Evolutionary conservation across 1,140 invertebrate species (phyloP), one percentile per base, ranked within the genome.

Genomic region (Acarapis woodi): DNA sequence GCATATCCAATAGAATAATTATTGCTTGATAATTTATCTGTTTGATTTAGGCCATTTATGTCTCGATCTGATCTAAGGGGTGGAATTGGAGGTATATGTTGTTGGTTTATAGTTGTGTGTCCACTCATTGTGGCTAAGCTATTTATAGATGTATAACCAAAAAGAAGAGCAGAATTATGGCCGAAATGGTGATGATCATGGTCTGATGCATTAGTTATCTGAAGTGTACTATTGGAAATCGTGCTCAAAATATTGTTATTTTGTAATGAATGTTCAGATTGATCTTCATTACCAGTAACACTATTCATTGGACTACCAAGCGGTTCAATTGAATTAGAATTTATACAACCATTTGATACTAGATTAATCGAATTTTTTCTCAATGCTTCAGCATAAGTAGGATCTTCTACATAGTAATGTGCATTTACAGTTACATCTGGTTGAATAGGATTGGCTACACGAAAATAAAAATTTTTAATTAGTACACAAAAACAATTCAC

Each of bases 311-410:
- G 10, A 28, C 14, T 28, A 4, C 14, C 26, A 12, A 14, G 14
- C 26, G 26, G 4, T 10, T 28, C 14, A 12, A 14, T 2, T 10
- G 26, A 28, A 14, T 12, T 14, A 28, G 10, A 2, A 28, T 10
- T 12, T 28, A 12, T 10, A 28, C 26, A 14, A 14, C 14, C 10
- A 12, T 19, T 46, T 25, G 51, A 31, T 29, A 46, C 47, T 35
- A 51, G 49, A 38, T 50, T 52, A 32, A 51, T 52, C 14, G 48
- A 48, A 39, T 54, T 54, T 36, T 50, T 47, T n/a, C 52, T 32
- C 14, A 54, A 35, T 4, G 49, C 50, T 32, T 52, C 49, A 3
- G 47, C 49, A 37, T 54, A 52, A 28, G 46, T 44, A 42, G 45
- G 44, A 24, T 49, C 45, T 15, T 46, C 40, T 16, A 37, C 28